Evolutionary conservation across 1,140 invertebrate species (phyloP), one percentile per base, ranked within the genome.

Genomic region (Brachionus angularis): DNA sequence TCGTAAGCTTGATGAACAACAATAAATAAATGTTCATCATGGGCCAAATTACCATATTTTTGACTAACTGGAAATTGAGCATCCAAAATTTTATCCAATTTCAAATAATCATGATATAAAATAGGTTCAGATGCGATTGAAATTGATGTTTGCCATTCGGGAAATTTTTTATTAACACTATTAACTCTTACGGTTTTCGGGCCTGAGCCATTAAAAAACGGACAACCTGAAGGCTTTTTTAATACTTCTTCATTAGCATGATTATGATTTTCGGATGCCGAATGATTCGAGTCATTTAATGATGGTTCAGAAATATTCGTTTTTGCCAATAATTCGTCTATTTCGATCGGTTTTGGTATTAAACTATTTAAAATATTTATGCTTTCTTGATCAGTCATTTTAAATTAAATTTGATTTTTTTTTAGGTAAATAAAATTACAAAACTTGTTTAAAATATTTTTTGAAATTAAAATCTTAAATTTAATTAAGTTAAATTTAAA

Each of bases 1-100:
- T 98, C 96, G 80, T 98, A 98, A 0, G 93, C 94, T 89, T 98
- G 94, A 85, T 98, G 94, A 27, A 91, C 96, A 8, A 98, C 84
- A 50, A 97, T 96, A 78, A 98, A 98, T 2, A 98, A 84, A 83
- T 98, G 95, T 78, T 98, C 96, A 80, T 98, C 96, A 74, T 96
- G 94, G 0, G 96, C 90, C 0, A 86, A 86, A 84, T 77, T 78
- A n/a, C 78, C 80, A 14, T 86, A 84, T 75, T 88, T 84, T 27
- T 83, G 84, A 73, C 91, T 94, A 2, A 91, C 83, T 82, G 94
- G 85, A 50, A 86, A 84, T 81, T 98, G 94, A 7, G 92, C 88
- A 14, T 83, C 84, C 12, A 98, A 83, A 16, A 98, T 82, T 77
- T 92, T 91, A 77, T 97, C 91, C 74, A 98, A 83, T 85, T 85